Percentiles rank a stretch among this genome's conserved stretches.
phyloP scores from a whole-genome alignment of 2,113 vertebrate species.

The Cyanoderma ruficeps region DNA sequence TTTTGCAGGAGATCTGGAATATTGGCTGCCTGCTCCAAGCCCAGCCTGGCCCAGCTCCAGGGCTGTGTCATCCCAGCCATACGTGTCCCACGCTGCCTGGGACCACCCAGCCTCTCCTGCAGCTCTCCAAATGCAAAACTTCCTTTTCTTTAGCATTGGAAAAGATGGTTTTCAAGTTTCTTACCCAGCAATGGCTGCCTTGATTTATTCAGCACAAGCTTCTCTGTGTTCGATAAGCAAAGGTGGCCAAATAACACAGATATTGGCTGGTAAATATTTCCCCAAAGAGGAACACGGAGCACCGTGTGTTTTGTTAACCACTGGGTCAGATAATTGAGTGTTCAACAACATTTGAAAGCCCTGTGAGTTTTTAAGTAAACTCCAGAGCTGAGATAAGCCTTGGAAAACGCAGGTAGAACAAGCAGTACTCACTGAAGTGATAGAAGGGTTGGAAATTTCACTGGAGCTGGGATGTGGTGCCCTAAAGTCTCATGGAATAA shows the following conservation, averaged over 20 bases:
- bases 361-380: neutral
- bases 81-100: neutral
- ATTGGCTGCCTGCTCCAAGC: neutral
- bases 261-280: constrained; percentile 5
- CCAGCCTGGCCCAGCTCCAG: neutral
- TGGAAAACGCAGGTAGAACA: neutral
- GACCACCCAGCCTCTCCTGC: neutral
- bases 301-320: neutral
- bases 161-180: neutral
- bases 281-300: neutral
- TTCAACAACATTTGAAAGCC: neutral
- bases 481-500: neutral
- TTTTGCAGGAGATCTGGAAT: neutral
- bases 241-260: constrained; percentile 1
- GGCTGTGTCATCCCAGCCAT: neutral
- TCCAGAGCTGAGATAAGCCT: neutral
- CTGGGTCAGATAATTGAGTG: neutral
- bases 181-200: neutral
- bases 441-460: neutral
- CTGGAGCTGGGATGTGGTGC: neutral
- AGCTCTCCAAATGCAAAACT: neutral
- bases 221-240: neutral
- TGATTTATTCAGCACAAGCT: neutral
- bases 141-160: neutral
- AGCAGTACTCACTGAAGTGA: neutral